Conservation (phyloP, 2,113 vertebrate genomes). For the Pelobates fuscus region DNA sequence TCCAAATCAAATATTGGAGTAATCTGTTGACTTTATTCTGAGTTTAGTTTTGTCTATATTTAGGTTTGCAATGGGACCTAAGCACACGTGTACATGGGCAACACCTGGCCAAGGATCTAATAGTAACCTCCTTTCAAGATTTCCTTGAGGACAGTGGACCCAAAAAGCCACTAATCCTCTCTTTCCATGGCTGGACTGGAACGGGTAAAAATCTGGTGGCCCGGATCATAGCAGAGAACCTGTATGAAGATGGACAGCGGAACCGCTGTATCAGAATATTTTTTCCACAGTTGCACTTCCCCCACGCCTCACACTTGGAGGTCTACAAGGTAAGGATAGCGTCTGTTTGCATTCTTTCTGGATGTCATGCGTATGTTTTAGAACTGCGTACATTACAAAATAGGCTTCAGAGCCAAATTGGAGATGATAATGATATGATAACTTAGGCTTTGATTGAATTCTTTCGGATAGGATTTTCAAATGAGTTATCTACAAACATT, state of each 20-base stretch:
- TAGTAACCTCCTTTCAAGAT: slow-evolving; percentile 71
- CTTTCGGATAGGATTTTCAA: too few species aligned
- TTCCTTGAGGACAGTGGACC: slow-evolving; percentile 76
- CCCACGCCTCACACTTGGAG: slow-evolving; percentile 78
- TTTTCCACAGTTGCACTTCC: slow-evolving; percentile 88
- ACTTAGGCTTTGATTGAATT: too few species aligned
- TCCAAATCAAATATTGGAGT: too few species aligned
- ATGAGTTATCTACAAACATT: too few species aligned
- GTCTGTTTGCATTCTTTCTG: background rate
- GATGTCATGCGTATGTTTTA: too few species aligned
- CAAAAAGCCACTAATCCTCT: slow-evolving; percentile 82
- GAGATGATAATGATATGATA: too few species aligned
- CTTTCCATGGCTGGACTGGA: slow-evolving; percentile 94
- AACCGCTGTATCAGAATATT: slow-evolving; percentile 87
- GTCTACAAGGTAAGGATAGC: slow-evolving; percentile 84
- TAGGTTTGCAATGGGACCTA: slow-evolving; percentile 83
- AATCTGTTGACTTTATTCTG: too few species aligned
- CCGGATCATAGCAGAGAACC: slow-evolving; percentile 80
- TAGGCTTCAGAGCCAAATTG: too few species aligned
- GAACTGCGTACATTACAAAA: too few species aligned
- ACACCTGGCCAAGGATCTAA: slow-evolving; percentile 79
- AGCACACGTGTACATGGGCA: slow-evolving; percentile 83
- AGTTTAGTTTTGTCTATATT: background rate
- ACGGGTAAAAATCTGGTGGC: slow-evolving; percentile 96
- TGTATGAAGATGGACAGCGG: slow-evolving; percentile 84